These are phyloP conservation scores for Lissonota sp. DNA, from an alignment of 2,888 invertebrate genomes.

Conservation along the genomic window DNA sequence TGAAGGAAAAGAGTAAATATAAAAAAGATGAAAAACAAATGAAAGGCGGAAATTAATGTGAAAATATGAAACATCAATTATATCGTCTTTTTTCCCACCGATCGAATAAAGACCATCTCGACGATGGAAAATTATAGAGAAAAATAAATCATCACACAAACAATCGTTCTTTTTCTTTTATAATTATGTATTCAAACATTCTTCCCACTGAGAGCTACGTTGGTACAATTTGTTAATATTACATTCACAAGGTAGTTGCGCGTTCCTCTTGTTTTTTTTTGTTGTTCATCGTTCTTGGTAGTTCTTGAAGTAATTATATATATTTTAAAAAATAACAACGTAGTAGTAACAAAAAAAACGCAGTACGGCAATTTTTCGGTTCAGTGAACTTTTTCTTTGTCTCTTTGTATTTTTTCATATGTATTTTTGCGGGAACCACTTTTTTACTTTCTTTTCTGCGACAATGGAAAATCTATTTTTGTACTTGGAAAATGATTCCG, in stretches of 20 bases:
- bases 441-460: too few species aligned
- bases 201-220: constrained; percentile 33
- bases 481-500: not conserved
- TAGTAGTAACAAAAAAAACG: too few species aligned
- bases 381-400: too few species aligned
- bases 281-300: not conserved
- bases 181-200: constrained; percentile 52
- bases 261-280: constrained; percentile 20
- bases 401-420: too few species aligned
- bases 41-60: not conserved
- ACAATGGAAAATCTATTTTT: too few species aligned
- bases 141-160: not conserved
- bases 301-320: too few species aligned
- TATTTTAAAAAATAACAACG: too few species aligned
- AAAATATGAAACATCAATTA: not conserved
- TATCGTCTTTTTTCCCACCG: not conserved
- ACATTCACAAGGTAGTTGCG: constrained; percentile 9
- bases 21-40: not conserved
- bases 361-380: too few species aligned
- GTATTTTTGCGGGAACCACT: too few species aligned
- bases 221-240: constrained; percentile 45
- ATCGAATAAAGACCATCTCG: too few species aligned
- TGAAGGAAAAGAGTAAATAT: not conserved
- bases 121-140: not conserved
- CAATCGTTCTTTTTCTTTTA: constrained; percentile 18